phyloP scores from a whole-genome alignment of 2,113 vertebrate genomes.

The Scatophagus argus region DNA sequence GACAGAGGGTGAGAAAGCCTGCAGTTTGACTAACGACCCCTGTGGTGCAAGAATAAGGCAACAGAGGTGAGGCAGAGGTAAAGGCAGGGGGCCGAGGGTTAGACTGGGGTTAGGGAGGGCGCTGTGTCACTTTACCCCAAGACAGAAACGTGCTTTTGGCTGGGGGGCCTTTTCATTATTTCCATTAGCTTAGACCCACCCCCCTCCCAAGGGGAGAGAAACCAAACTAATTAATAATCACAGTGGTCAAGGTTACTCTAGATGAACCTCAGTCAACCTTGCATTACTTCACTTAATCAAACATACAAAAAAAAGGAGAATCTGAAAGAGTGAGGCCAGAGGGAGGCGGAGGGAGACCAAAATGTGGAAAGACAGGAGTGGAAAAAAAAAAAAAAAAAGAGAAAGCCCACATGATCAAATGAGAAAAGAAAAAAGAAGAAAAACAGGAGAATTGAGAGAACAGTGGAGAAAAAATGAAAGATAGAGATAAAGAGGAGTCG shows the following conservation, averaged over 20 bases:
- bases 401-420: not conserved
- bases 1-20: slow-evolving; percentile 50
- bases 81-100: slow-evolving; percentile 37
- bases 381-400: not conserved
- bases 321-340: not conserved
- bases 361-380: not conserved
- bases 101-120: slow-evolving; percentile 43
- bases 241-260: slow-evolving; percentile 51
- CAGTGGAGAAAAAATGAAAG: not conserved
- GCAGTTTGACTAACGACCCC: slow-evolving; percentile 55
- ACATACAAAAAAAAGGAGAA: not conserved
- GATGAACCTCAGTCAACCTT: slow-evolving; percentile 34
- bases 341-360: not conserved
- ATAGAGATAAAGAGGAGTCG: slow-evolving; percentile 3
- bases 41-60: slow-evolving; percentile 42
- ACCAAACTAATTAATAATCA: slow-evolving; percentile 53
- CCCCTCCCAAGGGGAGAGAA: slow-evolving; percentile 20
- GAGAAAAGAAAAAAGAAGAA: not conserved
- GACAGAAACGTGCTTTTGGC: slow-evolving; percentile 26
- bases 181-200: slow-evolving; percentile 38
- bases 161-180: slow-evolving; percentile 31
- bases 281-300: slow-evolving; percentile 42
- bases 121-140: slow-evolving; percentile 44
- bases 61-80: slow-evolving; percentile 52
- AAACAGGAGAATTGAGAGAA: not conserved